Evolutionary conservation across 2,888 invertebrate genomes (phyloP), one percentile per base, ranked within the genome.

Genomic region (Allacma fusca): DNA sequence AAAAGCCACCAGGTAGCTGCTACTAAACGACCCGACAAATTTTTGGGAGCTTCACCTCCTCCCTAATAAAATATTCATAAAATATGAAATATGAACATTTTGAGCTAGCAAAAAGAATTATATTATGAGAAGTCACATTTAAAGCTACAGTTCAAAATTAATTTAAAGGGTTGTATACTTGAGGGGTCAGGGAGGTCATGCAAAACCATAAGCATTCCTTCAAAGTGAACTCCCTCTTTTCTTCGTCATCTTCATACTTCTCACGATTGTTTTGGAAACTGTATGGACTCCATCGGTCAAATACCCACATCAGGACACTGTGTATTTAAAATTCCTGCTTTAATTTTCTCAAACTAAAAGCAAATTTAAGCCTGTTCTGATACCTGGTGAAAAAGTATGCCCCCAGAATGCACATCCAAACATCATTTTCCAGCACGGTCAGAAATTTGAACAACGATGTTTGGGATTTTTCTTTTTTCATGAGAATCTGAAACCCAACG

Each of bases 1-100:
- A 98, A 98, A 28, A 98, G 88, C 98, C 98, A 98, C 98, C 97
- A 98, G 0, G 98, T 98, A 1, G 98, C 98, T 0, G 98, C 98
- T 0, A 98, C 93, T 16, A 98, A 88, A 71, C 98, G 90, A 0
- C 98, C 98, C 0, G 97, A 97, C 0, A 98, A 89, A 87, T 98
- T 98, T 87, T 97, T 96, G 0, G 97, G 97, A 0, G 97, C 97
- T 87, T 97, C 97, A 0, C 97, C 97, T 0, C 97, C 97, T 0
- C 97, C 96, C 87, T 94, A 91, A n/a, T n/a, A n/a, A n/a, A n/a
- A n/a, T n/a, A n/a, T n/a, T 43, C 9, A 13, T 9, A 43, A 19
- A 9, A 43, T 43, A 43, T 43, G n/a, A n/a, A n/a, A n/a, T 98
- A 98, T 87, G 98, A 98, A 85, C 91, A 91, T n/a, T n/a, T n/a